Percentiles rank a stretch among this genome's conserved stretches.
Conservation (phyloP, 2,888 invertebrate genomes). For the Gastracanthus pulcherrimus region DNA sequence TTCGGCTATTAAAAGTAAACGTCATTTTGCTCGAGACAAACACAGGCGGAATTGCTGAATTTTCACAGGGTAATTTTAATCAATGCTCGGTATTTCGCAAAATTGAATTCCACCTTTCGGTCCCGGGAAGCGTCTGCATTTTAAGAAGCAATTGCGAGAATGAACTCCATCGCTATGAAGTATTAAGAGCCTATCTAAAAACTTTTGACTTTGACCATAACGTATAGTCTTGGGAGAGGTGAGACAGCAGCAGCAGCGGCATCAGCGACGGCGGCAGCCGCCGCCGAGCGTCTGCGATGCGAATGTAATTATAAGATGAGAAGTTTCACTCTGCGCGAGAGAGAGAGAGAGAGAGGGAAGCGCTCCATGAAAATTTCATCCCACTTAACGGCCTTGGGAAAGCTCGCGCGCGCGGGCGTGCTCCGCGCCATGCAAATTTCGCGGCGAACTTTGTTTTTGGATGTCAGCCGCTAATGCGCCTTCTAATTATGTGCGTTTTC, state of each 20-base stretch:
- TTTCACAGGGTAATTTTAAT: constrained; percentile 34
- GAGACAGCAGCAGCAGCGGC: not conserved
- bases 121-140: constrained; percentile 8
- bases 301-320: constrained; percentile 56
- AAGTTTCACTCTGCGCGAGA: constrained; percentile 39
- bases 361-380: constrained; percentile 58
- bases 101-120: constrained; percentile 32
- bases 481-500: constrained; percentile 55
- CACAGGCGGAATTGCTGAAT: not conserved
- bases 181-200: constrained; percentile 52
- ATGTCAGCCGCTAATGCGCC: constrained; percentile 50
- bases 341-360: no score
- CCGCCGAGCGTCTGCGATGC: constrained; percentile 39
- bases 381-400: constrained; percentile 45
- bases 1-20: not conserved
- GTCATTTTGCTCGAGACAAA: not conserved
- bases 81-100: constrained; percentile 25
- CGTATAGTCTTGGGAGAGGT: constrained; percentile 16
- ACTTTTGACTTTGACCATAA: constrained; percentile 53
- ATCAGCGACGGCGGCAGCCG: not conserved
- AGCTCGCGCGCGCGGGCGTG: no score
- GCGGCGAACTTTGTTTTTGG: constrained; percentile 56
- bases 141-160: constrained; percentile 48
- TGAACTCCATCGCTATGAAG: constrained; percentile 27
- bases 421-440: constrained; percentile 56